These are phyloP conservation scores for Pavo muticus DNA, from an alignment of 2,113 vertebrate genomes.

Conservation along the genomic window DNA sequence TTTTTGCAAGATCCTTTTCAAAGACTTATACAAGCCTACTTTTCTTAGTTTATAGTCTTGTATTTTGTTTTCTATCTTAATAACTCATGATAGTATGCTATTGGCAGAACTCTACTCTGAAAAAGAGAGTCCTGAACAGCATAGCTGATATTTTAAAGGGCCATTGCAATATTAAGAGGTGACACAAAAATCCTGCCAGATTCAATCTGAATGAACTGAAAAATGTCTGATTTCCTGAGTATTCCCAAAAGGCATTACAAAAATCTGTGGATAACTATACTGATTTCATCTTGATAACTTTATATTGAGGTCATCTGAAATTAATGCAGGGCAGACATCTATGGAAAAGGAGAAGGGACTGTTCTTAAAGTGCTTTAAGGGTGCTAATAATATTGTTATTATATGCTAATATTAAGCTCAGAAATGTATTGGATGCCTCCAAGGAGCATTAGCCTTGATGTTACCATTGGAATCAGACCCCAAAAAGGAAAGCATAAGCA, in stretches of 20 bases:
- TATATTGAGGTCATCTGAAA: not conserved
- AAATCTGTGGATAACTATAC: not conserved
- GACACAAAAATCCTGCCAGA: not conserved
- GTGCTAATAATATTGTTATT: not conserved
- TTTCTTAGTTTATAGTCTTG: not conserved
- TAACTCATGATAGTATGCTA: not conserved
- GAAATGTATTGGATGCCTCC: conserved; percentile 42
- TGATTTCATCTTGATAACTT: not conserved
- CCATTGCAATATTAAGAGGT: not conserved
- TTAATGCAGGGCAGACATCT: not conserved
- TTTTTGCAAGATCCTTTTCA: conserved; percentile 29
- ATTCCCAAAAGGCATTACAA: not conserved
- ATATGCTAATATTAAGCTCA: conserved; percentile 26
- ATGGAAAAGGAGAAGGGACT: not conserved
- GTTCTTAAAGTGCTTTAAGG: not conserved
- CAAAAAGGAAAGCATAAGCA: conserved; percentile 34
- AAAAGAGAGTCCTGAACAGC: not conserved
- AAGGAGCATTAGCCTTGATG: conserved; percentile 29
- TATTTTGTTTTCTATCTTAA: not conserved
- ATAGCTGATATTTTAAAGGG: not conserved
- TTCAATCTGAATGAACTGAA: not conserved
- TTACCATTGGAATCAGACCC: conserved; percentile 27
- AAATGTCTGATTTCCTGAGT: not conserved
- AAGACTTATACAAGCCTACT: not conserved
- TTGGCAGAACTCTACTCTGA: not conserved